Conservation (phyloP, 2,888 invertebrate species). For the Ochlodes sylvanus region DNA sequence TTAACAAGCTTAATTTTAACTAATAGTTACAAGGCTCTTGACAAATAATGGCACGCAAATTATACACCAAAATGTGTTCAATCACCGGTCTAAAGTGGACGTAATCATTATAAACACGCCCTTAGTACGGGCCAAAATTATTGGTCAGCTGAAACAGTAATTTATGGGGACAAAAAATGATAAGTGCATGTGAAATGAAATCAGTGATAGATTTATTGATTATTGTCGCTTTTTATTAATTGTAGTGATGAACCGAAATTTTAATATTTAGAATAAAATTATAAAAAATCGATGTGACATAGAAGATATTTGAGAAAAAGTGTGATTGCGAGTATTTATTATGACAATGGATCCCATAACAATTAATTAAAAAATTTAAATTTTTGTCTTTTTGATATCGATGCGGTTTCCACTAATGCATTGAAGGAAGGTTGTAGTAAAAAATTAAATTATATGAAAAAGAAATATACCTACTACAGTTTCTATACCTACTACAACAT, state of each 20-base stretch:
- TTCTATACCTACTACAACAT: too few species aligned
- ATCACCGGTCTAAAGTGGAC: conserved; percentile 72
- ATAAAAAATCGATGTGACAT: too few species aligned
- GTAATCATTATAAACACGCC: conserved; percentile 73
- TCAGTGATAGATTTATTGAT: not conserved
- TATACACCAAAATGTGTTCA: conserved; percentile 73
- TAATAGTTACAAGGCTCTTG: conserved; percentile 41
- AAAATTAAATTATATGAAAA: too few species aligned
- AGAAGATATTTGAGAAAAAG: too few species aligned
- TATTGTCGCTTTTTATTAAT: not conserved
- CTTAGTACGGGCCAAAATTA: conserved; percentile 69
- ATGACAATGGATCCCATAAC: too few species aligned
- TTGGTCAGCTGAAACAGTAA: conserved; percentile 71
- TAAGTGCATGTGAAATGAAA: not conserved
- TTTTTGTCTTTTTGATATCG: too few species aligned
- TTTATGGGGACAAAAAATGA: conserved; percentile 51
- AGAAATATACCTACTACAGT: too few species aligned
- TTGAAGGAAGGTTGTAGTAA: too few species aligned
- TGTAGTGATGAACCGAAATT: not conserved
- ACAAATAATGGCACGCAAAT: conserved; percentile 74
- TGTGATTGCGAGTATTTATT: too few species aligned
- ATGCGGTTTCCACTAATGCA: too few species aligned
- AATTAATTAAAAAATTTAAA: too few species aligned
- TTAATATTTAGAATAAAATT: too few species aligned
- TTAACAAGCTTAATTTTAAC: conserved; percentile 37